phyloP scores from a whole-genome alignment of 2,113 vertebrate genomes.

The Colaptes auratus region DNA sequence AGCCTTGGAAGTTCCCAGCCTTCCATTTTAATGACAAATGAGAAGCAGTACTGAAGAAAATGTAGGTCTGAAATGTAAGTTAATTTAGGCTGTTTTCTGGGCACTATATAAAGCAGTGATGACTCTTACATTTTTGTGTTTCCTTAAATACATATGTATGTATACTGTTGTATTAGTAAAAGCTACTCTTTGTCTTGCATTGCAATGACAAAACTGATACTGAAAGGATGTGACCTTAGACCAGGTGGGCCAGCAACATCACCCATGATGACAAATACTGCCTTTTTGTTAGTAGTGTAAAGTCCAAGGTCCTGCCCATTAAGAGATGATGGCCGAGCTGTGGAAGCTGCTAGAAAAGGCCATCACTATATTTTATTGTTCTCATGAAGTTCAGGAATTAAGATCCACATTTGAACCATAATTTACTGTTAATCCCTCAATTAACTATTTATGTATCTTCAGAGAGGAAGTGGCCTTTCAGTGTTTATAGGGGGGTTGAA shows the following conservation, averaged over 20 bases:
- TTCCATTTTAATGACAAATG: not conserved
- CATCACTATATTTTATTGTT: slow-evolving; percentile 10
- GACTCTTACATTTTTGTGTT: not conserved
- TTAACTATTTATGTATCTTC: slow-evolving; percentile 37
- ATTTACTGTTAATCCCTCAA: not conserved
- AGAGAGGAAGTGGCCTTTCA: not conserved
- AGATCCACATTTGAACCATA: not conserved
- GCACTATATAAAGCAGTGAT: not conserved
- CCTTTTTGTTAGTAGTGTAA: slow-evolving; percentile 1
- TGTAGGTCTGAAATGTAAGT: not conserved
- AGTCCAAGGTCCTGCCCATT: not conserved
- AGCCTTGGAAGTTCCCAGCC: not conserved
- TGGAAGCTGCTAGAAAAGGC: slow-evolving; percentile 1
- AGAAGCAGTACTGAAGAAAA: not conserved
- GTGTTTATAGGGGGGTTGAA: not conserved
- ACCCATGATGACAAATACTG: not conserved
- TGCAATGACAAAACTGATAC: not conserved
- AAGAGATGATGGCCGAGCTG: not conserved
- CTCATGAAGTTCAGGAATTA: slow-evolving; percentile 32
- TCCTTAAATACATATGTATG: not conserved
- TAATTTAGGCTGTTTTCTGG: not conserved
- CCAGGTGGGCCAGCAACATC: not conserved
- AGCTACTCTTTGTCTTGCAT: not conserved
- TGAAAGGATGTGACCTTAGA: not conserved
- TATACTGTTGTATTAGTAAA: not conserved